Evolutionary conservation across 2,797 vertebrate genomes (phyloP).

Genomic region (Clamator glandarius): DNA sequence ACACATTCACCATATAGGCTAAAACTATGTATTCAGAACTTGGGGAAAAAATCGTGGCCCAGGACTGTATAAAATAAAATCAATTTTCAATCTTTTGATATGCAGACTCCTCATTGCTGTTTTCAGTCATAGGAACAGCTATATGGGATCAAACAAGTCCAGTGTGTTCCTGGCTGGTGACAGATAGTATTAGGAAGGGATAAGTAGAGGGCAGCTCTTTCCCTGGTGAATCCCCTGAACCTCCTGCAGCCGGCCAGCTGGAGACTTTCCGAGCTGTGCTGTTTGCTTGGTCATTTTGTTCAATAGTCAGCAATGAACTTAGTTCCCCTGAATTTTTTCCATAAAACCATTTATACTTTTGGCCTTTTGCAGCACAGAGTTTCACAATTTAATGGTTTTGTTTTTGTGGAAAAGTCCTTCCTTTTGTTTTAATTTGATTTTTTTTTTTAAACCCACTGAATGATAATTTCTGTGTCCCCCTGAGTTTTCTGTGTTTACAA

Average conservation of each 20-base stretch:
- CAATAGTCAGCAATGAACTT: not conserved
- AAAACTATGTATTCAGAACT: rapidly evolving
- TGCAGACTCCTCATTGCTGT: not conserved
- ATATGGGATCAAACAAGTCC: not conserved
- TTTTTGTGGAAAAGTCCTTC: constrained; percentile 45
- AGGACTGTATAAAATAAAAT: not conserved
- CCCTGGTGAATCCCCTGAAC: not conserved
- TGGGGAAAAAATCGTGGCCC: rapidly evolving
- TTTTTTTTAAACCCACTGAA: not conserved
- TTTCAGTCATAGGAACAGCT: not conserved
- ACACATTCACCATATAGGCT: not conserved
- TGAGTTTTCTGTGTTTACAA: constrained; percentile 31
- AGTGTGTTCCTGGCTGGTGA: not conserved
- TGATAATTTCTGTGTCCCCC: not conserved
- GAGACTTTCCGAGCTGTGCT: not conserved
- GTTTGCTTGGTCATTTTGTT: not conserved
- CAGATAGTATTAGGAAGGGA: not conserved
- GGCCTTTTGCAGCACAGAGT: not conserved
- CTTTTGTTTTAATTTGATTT: not conserved
- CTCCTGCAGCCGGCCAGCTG: not conserved
- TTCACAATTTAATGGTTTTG: constrained; percentile 63
- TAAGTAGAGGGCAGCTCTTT: not conserved
- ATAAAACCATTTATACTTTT: constrained; percentile 18
- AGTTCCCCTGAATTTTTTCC: constrained; percentile 26
- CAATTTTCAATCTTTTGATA: not conserved